Conservation (phyloP, 2,113 vertebrate species). For the Odocoileus virginianus region DNA sequence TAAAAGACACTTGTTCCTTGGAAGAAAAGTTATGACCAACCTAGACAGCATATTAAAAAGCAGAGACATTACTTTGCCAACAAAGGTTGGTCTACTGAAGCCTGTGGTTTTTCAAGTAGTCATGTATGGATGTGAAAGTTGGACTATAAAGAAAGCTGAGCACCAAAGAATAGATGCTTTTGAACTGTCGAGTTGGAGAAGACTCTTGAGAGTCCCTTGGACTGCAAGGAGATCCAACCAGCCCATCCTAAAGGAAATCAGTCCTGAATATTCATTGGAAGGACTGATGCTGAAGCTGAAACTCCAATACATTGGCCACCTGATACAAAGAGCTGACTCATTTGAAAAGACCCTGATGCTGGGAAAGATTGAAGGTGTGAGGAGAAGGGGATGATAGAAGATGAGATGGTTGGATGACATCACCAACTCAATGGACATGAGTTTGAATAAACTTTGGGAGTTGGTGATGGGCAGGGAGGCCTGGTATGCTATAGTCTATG, state of each 20-base stretch:
- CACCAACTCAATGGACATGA: not conserved
- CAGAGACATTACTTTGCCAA: not conserved
- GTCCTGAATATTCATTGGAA: not conserved
- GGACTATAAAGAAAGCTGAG: not conserved
- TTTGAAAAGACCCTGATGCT: not conserved
- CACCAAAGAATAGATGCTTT: not conserved
- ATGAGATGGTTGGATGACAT: not conserved
- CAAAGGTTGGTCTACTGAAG: not conserved
- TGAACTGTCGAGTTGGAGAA: not conserved
- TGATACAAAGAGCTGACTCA: not conserved
- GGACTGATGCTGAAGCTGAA: not conserved
- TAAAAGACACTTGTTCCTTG: not conserved
- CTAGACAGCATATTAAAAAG: not conserved
- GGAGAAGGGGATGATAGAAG: not conserved
- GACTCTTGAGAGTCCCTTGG: not conserved
- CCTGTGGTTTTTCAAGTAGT: not conserved
- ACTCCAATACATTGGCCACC: not conserved
- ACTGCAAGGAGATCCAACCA: not conserved
- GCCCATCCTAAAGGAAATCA: not conserved
- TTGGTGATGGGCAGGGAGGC: not conserved
- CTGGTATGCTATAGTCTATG: not conserved
- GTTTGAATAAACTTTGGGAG: not conserved
- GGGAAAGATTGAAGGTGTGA: not conserved
- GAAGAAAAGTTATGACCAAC: not conserved
- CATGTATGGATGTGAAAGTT: not conserved